Percentiles rank a stretch among this genome's conserved stretches.
phyloP scores from a whole-genome alignment of 2,888 invertebrate genomes.

The Erebia aethiops region DNA sequence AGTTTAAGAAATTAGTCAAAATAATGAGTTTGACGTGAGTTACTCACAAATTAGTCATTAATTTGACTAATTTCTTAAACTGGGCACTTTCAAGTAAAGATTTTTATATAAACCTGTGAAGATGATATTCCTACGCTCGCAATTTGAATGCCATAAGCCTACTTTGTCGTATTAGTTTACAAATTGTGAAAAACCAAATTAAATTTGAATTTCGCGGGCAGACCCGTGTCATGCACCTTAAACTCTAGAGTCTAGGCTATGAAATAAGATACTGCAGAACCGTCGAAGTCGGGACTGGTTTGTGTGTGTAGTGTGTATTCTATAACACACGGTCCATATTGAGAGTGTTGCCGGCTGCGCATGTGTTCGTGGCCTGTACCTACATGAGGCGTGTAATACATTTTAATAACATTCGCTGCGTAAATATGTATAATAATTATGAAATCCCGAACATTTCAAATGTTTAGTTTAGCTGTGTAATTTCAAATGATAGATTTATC shows the following conservation, averaged over 20 bases:
- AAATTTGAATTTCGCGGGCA: too few species aligned
- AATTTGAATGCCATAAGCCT: too few species aligned
- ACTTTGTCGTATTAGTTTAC: too few species aligned
- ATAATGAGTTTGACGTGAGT: too few species aligned
- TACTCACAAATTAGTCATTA: too few species aligned
- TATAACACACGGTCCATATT: slow-evolving; percentile 1
- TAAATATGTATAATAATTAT: slow-evolving; percentile 5
- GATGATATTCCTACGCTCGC: too few species aligned
- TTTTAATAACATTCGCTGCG: slow-evolving; percentile 7
- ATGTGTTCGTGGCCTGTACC: slow-evolving; percentile 5
- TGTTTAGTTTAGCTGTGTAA: not conserved
- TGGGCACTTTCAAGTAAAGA: too few species aligned
- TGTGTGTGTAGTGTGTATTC: not conserved
- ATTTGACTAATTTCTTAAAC: too few species aligned
- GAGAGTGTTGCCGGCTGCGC: slow-evolving; percentile 1
- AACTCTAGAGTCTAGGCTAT: slow-evolving; percentile 1
- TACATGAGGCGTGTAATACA: slow-evolving; percentile 13
- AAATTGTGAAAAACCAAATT: too few species aligned
- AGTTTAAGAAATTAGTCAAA: too few species aligned
- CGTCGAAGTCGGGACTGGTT: slow-evolving; percentile 8
- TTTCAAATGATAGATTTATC: not conserved
- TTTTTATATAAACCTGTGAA: too few species aligned
- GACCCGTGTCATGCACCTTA: too few species aligned
- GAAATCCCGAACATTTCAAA: not conserved
- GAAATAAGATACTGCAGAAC: slow-evolving; percentile 14